Evolutionary conservation across 2,113 vertebrate genomes (phyloP).

Genomic region (Mustelus asterias): DNA sequence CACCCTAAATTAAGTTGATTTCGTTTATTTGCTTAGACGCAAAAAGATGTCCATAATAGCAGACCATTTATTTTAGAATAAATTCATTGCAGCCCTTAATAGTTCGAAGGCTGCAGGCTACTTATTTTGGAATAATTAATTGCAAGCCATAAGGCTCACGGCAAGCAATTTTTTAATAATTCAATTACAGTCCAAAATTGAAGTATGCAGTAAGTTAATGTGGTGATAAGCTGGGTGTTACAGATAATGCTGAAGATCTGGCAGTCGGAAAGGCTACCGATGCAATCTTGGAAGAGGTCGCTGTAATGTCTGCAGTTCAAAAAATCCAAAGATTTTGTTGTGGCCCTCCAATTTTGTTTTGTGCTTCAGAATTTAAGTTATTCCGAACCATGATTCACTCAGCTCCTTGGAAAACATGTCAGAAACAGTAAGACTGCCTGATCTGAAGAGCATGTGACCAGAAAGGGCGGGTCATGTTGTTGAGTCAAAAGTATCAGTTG

Average conservation of each 20-base stretch:
- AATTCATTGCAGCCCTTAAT: too few species aligned
- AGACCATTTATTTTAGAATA: too few species aligned
- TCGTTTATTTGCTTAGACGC: too few species aligned
- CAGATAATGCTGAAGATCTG: not conserved
- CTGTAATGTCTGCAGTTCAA: not conserved
- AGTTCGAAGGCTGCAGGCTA: not conserved
- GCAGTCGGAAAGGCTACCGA: not conserved
- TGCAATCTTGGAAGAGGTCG: not conserved
- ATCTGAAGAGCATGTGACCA: conserved; percentile 12
- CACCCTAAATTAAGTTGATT: too few species aligned
- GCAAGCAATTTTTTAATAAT: not conserved
- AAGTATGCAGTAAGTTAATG: not conserved
- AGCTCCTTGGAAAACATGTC: not conserved
- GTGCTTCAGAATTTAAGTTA: not conserved
- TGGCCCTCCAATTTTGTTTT: not conserved
- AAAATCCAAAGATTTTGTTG: not conserved
- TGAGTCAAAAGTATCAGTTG: not conserved
- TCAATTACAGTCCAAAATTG: not conserved
- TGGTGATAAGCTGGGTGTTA: not conserved
- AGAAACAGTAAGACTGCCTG: not conserved
- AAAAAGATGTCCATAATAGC: too few species aligned
- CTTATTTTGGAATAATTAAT: not conserved
- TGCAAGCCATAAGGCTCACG: not conserved
- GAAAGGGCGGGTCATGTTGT: not conserved
- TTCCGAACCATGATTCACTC: too few species aligned